Base-by-base conservation (phyloP, 1,140 invertebrate genomes). In the Nomia melanderi region DNA sequence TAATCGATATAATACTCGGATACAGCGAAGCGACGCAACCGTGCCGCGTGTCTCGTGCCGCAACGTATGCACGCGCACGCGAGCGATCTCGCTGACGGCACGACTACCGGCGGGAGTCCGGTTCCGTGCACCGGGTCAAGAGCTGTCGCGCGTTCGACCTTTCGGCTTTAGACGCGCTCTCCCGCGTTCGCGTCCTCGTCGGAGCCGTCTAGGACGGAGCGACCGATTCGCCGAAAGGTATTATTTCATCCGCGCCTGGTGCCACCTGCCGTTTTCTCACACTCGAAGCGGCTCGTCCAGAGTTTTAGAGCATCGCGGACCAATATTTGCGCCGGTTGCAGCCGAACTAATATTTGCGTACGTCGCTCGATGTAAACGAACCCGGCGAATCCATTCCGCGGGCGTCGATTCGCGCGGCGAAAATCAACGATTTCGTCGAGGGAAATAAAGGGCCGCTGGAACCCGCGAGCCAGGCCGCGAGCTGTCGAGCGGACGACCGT, bases 1-100 rank as follows among this genome's bases (percentile, higher is more conserved):
- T 92, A 92, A 92, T 92, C 91, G 91, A 92, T 92, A 91, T 91
- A 88, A 91, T 92, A 91, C 90, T 90, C 90, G 82, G 87, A 87
- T 88, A 90, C 85, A 91, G 88, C 89, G 86, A 85, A 86, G 81
- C 77, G 70, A 72, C 73, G 76, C 71, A 78, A 74, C 75, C 74
- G 66, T 75, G 73, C 2, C 25, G 78, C 75, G 73, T 76, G 82
- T 69, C 60, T 73, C 41, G 67, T 56, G 54, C 59, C 29, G n/a
- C 57, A 59, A 81, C 53, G 63, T 64, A 72, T 56, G 64, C 65
- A 72, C 57, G 67, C 41, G 73, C 72, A 73, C 63, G 53, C 65
- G 60, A 77, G 17, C 57, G 11, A 11, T 14, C n/a, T 14, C 33
- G 12, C n/a, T 23, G 44, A 71, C n/a, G 12, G 47, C 25, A 11